These are phyloP conservation scores for Odobenus rosmarus DNA, from an alignment of 2,113 vertebrate species.

Conservation along the genomic window DNA sequence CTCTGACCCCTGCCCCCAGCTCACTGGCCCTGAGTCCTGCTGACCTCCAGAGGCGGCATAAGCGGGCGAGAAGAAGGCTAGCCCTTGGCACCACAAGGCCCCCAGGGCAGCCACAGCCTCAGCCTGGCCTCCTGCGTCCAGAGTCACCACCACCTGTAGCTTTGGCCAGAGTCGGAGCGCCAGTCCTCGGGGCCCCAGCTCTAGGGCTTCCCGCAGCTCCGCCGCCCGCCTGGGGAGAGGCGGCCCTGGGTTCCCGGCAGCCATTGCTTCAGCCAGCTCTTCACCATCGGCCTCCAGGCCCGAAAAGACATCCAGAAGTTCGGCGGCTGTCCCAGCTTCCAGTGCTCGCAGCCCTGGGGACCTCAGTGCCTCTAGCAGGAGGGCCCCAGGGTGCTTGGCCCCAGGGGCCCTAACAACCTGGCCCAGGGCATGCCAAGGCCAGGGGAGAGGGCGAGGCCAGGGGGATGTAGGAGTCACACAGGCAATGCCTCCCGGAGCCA, in stretches of 20 bases:
- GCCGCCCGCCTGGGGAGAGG: slow-evolving; percentile 86
- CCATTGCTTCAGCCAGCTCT: slow-evolving; percentile 88
- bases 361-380: slow-evolving; percentile 91
- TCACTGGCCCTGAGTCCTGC: background rate
- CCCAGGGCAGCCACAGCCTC: slow-evolving; percentile 86
- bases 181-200: slow-evolving; percentile 88
- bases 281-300: slow-evolving; percentile 85
- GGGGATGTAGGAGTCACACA: slow-evolving; percentile 88
- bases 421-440: slow-evolving; percentile 86
- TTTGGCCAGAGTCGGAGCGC: slow-evolving; percentile 91
- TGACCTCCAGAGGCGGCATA: slow-evolving; percentile 92
- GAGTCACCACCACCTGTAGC: slow-evolving; percentile 90
- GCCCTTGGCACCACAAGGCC: slow-evolving; percentile 88
- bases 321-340: slow-evolving; percentile 89
- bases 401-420: slow-evolving; percentile 86
- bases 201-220: slow-evolving; percentile 85
- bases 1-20: background rate
- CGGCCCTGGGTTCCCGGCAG: slow-evolving; percentile 81
- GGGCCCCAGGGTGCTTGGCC: slow-evolving; percentile 71
- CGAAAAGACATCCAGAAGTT: slow-evolving; percentile 89
- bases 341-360: slow-evolving; percentile 85
- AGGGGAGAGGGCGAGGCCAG: slow-evolving; percentile 82
- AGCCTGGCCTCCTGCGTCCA: slow-evolving; percentile 85
- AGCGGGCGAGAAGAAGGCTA: slow-evolving; percentile 93
- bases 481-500: slow-evolving; percentile 83